These are phyloP conservation scores for Denticeps clupeoides DNA, from an alignment of 2,797 vertebrate genomes.

Conservation along the genomic window DNA sequence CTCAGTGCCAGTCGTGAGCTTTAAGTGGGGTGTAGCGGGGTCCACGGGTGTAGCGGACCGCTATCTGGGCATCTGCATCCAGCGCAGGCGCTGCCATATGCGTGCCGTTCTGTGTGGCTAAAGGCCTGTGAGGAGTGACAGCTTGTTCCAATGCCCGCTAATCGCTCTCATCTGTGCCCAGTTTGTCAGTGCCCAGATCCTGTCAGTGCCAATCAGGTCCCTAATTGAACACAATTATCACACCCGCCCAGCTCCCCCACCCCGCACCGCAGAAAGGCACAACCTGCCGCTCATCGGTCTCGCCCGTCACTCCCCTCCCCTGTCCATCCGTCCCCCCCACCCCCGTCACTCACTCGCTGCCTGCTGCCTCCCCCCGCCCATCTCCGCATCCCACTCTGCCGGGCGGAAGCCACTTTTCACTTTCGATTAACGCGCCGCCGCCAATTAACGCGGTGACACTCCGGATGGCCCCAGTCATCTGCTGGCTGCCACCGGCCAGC, in stretches of 20 bases:
- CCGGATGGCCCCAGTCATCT: constrained; percentile 90
- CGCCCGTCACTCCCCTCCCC: constrained; percentile 15
- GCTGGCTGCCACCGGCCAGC: constrained; percentile 78
- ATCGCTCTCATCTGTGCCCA: constrained; percentile 73
- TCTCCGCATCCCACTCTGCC: constrained; percentile 18
- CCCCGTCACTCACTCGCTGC: constrained; percentile 8
- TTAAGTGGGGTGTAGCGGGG: no score
- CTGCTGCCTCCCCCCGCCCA: constrained; percentile 22
- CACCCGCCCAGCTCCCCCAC: constrained; percentile 22
- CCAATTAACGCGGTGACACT: constrained; percentile 89
- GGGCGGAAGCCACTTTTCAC: constrained; percentile 63
- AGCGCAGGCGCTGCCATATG: background rate
- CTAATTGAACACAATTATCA: constrained; percentile 79
- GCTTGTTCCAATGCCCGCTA: constrained; percentile 78
- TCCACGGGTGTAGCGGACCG: no score
- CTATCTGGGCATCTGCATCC: no score
- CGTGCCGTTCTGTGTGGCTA: constrained; percentile 36
- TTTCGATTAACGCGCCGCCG: constrained; percentile 74
- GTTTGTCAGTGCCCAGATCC: constrained; percentile 80
- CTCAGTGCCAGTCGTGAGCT: no score
- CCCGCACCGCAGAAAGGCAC: constrained; percentile 7
- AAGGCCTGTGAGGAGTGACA: constrained; percentile 74
- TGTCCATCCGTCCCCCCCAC: constrained; percentile 26
- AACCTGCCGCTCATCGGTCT: background rate
- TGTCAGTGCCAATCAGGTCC: constrained; percentile 82